A percentile compares a stretch with the other conserved stretches of the same genome.
These are phyloP conservation scores for Aphelinus atriplicis DNA, from an alignment of 1,140 invertebrate genomes.

Conservation along the genomic window DNA sequence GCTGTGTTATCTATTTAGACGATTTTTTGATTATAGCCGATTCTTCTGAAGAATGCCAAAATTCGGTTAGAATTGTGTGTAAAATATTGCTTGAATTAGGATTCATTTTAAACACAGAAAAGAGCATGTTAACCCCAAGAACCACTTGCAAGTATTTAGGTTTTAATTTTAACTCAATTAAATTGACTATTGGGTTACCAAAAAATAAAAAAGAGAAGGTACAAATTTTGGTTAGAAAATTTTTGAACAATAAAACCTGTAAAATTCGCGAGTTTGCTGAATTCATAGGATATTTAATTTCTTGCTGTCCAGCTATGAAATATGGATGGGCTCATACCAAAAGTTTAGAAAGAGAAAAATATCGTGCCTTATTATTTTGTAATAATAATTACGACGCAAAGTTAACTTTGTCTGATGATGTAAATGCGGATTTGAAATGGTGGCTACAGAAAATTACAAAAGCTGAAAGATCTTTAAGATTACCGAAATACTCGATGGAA, in stretches of 20 bases:
- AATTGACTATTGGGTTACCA: neutral
- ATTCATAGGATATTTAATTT: neutral
- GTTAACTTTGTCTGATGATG: constrained; percentile 25
- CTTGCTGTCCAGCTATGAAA: neutral
- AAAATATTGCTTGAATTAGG: neutral
- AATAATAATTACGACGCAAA: constrained; percentile 29
- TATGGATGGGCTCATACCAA: constrained; percentile 2
- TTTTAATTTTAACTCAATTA: neutral
- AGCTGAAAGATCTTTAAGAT: constrained; percentile 18
- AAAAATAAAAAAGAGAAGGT: too few relatives aligned
- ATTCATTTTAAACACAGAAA: neutral
- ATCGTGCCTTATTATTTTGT: neutral
- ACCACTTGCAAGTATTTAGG: neutral
- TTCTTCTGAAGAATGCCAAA: constrained; percentile 8
- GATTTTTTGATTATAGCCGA: constrained; percentile 26
- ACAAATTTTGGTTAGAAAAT: too few relatives aligned
- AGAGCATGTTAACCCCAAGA: neutral
- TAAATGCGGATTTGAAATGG: constrained; percentile 30
- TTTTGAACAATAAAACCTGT: too few relatives aligned
- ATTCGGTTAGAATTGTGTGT: neutral
- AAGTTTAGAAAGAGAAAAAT: constrained; percentile 7
- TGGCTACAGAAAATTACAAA: constrained; percentile 28
- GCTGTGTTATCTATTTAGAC: constrained; percentile 36
- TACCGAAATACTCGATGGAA: neutral
- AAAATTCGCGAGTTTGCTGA: neutral